phyloP scores from a whole-genome alignment of 2,797 vertebrate species.

The Chloroceryle inda region DNA sequence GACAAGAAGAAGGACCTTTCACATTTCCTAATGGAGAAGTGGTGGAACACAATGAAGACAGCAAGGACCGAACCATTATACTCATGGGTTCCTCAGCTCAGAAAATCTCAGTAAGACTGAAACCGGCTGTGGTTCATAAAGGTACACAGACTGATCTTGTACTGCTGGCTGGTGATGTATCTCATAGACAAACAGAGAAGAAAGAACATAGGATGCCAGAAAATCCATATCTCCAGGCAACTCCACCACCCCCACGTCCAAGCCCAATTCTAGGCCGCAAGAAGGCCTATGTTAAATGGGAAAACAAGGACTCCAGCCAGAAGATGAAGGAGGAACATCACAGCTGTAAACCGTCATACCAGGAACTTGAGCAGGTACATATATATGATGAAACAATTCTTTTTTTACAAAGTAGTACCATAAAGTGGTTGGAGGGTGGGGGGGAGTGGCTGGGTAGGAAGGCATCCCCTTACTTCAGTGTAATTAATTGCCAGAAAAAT shows the following conservation, averaged over 20 bases:
- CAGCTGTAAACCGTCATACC: conserved; percentile 82
- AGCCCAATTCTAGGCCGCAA: conserved; percentile 90
- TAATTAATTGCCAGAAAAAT: neutral
- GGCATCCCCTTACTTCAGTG: neutral
- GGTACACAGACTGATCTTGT: conserved; percentile 89
- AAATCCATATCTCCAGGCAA: conserved; percentile 74
- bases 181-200: conserved; percentile 29
- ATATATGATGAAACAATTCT: neutral
- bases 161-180: neutral
- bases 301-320: conserved; percentile 88
- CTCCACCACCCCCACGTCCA: conserved; percentile 80
- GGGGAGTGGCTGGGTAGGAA: neutral
- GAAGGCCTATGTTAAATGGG: conserved; percentile 93
- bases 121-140: conserved; percentile 84
- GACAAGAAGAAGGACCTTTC: conserved; percentile 88
- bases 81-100: conserved; percentile 83
- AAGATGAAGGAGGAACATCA: conserved; percentile 83
- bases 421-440: neutral
- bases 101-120: conserved; percentile 83
- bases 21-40: conserved; percentile 84
- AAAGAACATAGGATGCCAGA: conserved; percentile 68
- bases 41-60: conserved; percentile 80
- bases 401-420: neutral
- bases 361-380: conserved; percentile 88
- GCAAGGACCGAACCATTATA: conserved; percentile 87